A percentile compares a stretch with the other conserved stretches of the same genome.
Evolutionary conservation across 2,888 invertebrate genomes (phyloP).

Genomic region (Zygaena filipendulae): DNA sequence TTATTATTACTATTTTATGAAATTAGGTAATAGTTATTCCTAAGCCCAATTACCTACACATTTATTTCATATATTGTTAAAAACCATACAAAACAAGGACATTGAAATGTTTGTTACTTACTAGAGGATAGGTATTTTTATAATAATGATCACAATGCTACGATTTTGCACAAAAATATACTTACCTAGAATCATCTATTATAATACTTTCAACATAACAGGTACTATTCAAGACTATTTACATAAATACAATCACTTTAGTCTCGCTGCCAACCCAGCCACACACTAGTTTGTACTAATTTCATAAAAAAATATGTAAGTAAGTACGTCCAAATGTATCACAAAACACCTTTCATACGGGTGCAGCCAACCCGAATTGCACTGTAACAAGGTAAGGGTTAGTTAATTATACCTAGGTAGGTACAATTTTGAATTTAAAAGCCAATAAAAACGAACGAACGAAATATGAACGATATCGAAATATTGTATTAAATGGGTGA

Average conservation of each 20-base stretch:
- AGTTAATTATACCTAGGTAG: too few species aligned
- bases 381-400: conserved; percentile 48
- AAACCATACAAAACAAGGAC: too few species aligned
- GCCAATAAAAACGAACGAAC: too few species aligned
- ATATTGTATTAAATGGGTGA: too few species aligned
- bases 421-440: too few species aligned
- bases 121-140: too few species aligned
- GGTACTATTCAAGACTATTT: conserved; percentile 45
- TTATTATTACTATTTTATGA: conserved; percentile 6
- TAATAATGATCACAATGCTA: conserved; percentile 34
- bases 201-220: conserved; percentile 27
- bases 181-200: conserved; percentile 26
- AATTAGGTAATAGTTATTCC: too few species aligned
- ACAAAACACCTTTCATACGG: conserved; percentile 40
- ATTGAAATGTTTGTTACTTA: too few species aligned
- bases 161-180: conserved; percentile 48
- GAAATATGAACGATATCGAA: too few species aligned
- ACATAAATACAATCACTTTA: conserved; percentile 29
- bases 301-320: conserved; percentile 57
- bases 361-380: conserved; percentile 55
- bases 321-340: conserved; percentile 53
- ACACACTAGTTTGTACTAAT: conserved; percentile 58
- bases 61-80: too few species aligned
- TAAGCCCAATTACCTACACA: too few species aligned
- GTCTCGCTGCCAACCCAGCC: conserved; percentile 32